Evolutionary conservation across 2,888 invertebrate species (phyloP).

Genomic region (Lutraria lutraria): DNA sequence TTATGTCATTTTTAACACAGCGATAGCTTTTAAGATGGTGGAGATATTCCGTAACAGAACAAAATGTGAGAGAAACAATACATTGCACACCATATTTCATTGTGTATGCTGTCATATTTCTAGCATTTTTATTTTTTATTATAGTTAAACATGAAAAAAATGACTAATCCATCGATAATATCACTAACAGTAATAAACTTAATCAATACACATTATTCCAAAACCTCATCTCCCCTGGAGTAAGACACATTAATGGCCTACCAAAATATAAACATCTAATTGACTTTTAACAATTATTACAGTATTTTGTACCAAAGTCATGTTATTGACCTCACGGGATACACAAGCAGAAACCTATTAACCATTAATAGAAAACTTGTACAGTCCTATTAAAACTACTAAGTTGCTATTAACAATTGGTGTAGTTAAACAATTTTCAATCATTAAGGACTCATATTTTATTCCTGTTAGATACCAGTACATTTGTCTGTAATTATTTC

Average conservation of each 20-base stretch:
- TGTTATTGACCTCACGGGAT: neutral
- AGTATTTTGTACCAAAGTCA: neutral
- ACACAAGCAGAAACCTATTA: neutral
- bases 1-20: too few species aligned
- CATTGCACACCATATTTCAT: neutral
- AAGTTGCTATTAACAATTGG: neutral
- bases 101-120: neutral
- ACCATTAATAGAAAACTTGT: neutral
- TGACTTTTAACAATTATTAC: neutral
- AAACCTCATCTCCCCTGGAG: neutral
- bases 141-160: neutral
- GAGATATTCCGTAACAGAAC: neutral
- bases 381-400: neutral
- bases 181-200: neutral
- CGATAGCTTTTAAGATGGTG: too few species aligned
- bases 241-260: neutral
- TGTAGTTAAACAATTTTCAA: neutral
- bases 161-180: conserved; percentile 1
- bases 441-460: conserved; percentile 13
- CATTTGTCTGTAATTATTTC: neutral
- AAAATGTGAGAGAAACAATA: neutral
- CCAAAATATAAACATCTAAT: conserved; percentile 7
- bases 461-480: neutral
- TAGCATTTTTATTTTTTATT: conserved; percentile 16
- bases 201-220: conserved; percentile 11